phyloP scores from a whole-genome alignment of 2,797 vertebrate species.

The Sarcoramphus papa region DNA sequence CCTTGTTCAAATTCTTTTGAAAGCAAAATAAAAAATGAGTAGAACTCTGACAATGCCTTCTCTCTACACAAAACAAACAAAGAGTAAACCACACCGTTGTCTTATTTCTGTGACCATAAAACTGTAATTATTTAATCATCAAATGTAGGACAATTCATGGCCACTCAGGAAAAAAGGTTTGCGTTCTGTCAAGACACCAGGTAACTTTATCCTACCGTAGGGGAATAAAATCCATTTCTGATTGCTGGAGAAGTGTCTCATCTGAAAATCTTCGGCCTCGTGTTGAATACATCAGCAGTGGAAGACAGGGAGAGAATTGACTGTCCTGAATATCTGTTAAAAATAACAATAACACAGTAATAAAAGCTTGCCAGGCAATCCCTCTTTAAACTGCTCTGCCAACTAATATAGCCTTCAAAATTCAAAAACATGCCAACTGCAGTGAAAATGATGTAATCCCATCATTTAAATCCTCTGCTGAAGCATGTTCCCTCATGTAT shows the following conservation, averaged over 20 bases:
- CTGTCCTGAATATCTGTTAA: constrained; percentile 81
- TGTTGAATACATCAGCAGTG: constrained; percentile 67
- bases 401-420: not conserved
- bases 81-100: not conserved
- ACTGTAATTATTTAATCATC: not conserved
- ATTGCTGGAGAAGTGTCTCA: constrained; percentile 78
- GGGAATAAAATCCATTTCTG: constrained; percentile 80
- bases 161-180: not conserved
- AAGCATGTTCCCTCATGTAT: not conserved
- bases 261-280: constrained; percentile 67
- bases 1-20: not conserved
- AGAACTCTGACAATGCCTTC: not conserved
- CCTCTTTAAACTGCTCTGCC: not conserved
- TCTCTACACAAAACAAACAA: not conserved
- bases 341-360: not conserved
- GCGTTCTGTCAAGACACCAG: not conserved
- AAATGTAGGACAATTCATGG: not conserved
- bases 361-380: not conserved
- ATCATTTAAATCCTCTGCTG: not conserved
- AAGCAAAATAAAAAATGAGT: not conserved
- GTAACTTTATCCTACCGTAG: constrained; percentile 77
- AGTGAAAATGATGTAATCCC: not conserved
- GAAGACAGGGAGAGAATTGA: constrained; percentile 77
- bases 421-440: not conserved
- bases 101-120: not conserved